Percentiles rank a stretch among this genome's conserved stretches.
These are phyloP conservation scores for Macrotus californicus DNA, from an alignment of 2,113 vertebrate species.

Conservation along the genomic window DNA sequence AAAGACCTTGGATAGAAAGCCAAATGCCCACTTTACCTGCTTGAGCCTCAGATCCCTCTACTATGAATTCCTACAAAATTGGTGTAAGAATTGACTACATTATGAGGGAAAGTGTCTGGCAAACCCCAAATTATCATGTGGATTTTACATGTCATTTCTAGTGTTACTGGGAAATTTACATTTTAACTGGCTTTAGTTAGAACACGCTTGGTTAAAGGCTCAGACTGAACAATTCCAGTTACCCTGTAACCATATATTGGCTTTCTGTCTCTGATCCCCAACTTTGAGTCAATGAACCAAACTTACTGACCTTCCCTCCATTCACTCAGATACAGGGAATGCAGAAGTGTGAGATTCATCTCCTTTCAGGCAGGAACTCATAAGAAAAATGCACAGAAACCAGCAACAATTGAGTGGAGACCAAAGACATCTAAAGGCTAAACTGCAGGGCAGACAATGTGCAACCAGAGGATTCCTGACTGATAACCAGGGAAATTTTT, in stretches of 20 bases:
- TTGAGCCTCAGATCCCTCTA: not conserved
- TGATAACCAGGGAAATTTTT: not conserved
- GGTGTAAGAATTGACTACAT: not conserved
- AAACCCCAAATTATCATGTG: not conserved
- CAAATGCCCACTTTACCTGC: no score
- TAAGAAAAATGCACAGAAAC: not conserved
- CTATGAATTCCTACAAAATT: not conserved
- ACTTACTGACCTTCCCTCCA: no score
- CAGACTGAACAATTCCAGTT: not conserved
- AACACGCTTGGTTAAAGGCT: not conserved
- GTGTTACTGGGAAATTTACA: accelerated
- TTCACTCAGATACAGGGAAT: not conserved
- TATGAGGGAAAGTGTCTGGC: not conserved
- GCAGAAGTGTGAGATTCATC: accelerated
- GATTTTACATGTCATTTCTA: no score
- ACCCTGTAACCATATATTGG: accelerated
- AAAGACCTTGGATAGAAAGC: accelerated
- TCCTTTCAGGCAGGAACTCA: not conserved
- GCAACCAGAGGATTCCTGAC: not conserved
- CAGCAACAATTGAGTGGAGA: not conserved
- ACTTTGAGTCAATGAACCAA: accelerated
- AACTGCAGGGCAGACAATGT: accelerated
- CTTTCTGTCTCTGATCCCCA: not conserved
- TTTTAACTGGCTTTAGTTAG: not conserved
- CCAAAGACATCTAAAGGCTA: no score